These are phyloP conservation scores for Phthorimaea operculella DNA, from an alignment of 1,140 invertebrate genomes.

Conservation along the genomic window DNA sequence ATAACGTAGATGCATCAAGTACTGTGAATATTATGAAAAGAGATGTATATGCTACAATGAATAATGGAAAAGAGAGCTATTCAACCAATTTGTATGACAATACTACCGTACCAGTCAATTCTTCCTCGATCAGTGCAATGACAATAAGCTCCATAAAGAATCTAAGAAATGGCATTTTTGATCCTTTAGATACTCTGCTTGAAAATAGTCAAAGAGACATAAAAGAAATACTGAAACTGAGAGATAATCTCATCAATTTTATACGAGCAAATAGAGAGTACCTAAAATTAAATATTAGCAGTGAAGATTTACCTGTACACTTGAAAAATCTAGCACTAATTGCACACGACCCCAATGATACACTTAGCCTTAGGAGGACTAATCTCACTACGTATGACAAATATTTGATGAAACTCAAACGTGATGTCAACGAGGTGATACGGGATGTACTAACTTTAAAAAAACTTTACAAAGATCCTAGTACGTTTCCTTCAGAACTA, in stretches of 20 bases:
- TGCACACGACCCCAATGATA: conserved; percentile 12
- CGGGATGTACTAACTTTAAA: conserved; percentile 25
- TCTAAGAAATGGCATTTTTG: conserved; percentile 9
- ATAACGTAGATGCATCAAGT: not conserved
- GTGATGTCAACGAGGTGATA: conserved; percentile 35
- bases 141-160: not conserved
- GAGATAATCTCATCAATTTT: conserved; percentile 17
- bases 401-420: conserved; percentile 31
- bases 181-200: conserved; percentile 24
- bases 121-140: too few species aligned
- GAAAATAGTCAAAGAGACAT: conserved; percentile 28
- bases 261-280: conserved; percentile 2
- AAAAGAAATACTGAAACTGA: conserved; percentile 20
- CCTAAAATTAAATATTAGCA: conserved; percentile 7
- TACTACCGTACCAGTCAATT: not conserved
- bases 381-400: conserved; percentile 20
- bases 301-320: not conserved
- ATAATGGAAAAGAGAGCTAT: not conserved
- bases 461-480: conserved; percentile 10
- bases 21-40: not conserved
- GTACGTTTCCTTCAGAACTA: conserved; percentile 20
- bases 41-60: not conserved
- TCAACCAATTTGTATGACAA: not conserved
- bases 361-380: conserved; percentile 7
- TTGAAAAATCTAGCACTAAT: conserved; percentile 23